Conservation (phyloP, 1,140 invertebrate genomes). For the Tetragonula clypearis region DNA sequence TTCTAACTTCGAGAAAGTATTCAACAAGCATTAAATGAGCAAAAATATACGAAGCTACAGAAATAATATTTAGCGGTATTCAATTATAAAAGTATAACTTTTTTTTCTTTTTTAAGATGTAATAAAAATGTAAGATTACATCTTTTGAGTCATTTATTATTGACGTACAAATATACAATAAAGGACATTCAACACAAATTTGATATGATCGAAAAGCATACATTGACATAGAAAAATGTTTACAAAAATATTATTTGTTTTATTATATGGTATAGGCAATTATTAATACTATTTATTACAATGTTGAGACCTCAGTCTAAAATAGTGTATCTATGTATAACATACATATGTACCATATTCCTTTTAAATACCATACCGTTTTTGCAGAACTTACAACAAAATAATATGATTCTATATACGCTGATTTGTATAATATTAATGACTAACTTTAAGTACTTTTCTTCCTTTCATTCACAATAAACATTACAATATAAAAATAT, state of each 20-base stretch:
- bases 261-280: slow-evolving; percentile 37
- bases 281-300: slow-evolving; percentile 49
- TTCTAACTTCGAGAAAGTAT: no score
- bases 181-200: slow-evolving; percentile 24
- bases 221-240: slow-evolving; percentile 40
- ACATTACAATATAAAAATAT: slow-evolving; percentile 7
- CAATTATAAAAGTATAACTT: no score
- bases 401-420: slow-evolving; percentile 29
- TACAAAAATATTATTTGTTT: slow-evolving; percentile 51
- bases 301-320: slow-evolving; percentile 44
- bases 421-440: slow-evolving; percentile 14
- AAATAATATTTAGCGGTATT: no score
- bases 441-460: slow-evolving; percentile 5
- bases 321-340: slow-evolving; percentile 5
- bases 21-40: no score
- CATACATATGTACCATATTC: neutral
- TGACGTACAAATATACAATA: slow-evolving; percentile 41
- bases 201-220: slow-evolving; percentile 24
- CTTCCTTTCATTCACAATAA: slow-evolving; percentile 10
- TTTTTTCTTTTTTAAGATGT: no score
- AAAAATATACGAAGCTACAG: no score
- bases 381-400: neutral
- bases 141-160: slow-evolving; percentile 42
- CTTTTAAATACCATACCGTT: slow-evolving; percentile 15
- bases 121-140: neutral